Base-by-base conservation (phyloP, 2,797 vertebrate genomes). In the Galaxias olidus region DNA sequence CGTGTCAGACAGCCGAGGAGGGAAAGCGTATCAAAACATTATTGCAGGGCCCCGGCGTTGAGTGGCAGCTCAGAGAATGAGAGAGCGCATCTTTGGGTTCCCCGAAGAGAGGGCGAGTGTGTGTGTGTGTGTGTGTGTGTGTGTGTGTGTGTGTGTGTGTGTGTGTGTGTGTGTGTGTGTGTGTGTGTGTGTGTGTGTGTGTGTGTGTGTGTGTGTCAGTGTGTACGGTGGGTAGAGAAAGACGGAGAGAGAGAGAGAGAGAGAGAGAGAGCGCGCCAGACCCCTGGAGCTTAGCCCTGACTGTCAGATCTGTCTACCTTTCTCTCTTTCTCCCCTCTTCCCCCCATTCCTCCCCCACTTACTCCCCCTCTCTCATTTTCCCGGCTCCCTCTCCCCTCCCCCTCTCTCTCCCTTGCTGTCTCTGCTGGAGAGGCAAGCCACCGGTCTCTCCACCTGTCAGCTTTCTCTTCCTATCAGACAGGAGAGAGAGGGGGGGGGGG, bases 11-110 rank as follows among this genome's bases (percentile, higher is more conserved):
- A 45, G 13, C 62, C 57, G 50, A 8, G 58, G 63, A 70, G 61
- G 60, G 66, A 68, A 75, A 75, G 76, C 51, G 71, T 78, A 76
- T 77, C 78, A 69, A 66, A 77, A 72, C 65, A 42, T 78, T 71
- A 52, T 66, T 70, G 69, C 55, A 46, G 11, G 30, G 30, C 64
- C 10, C 4, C 4, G 17, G 57, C 11, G 17, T 61, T 73, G 78
- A 73, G 59, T 76, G 71, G 73, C 71, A 69, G 66, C 30, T 44
- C 4, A 41, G 67, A 20, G 71, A 68, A 71, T 63, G n/a, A 66
- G 58, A 17, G 43, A 60, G 66, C 30, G 61, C 55, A 64, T 66
- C 51, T 3, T 8, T 49, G 17, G 14, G 65, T 62, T 71, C 64
- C 60, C 62, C 59, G 51, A 42, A 44, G 58, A 68, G 59, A 56